phyloP scores from a whole-genome alignment of 1,140 invertebrate genomes.

The Piezodorus guildinii region DNA sequence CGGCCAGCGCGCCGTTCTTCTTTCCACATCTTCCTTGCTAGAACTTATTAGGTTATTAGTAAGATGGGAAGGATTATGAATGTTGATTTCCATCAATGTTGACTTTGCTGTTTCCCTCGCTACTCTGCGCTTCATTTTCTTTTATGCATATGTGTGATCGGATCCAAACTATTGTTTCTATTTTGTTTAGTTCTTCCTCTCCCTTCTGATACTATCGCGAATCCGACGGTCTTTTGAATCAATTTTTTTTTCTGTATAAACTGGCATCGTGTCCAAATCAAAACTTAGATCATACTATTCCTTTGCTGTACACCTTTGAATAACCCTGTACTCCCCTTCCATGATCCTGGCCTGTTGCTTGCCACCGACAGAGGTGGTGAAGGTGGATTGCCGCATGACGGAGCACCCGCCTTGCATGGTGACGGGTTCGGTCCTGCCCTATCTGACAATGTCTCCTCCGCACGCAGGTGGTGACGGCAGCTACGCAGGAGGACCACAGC shows the following conservation, averaged over 20 bases:
- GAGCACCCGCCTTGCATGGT: conserved; percentile 22
- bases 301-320: neutral
- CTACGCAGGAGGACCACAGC: conserved; percentile 26
- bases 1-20: no score
- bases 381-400: conserved; percentile 16
- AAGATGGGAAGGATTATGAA: no score
- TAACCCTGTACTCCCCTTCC: conserved; percentile 11
- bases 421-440: conserved; percentile 19
- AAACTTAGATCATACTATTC: neutral
- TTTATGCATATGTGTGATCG: no score
- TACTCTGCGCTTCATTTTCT: no score
- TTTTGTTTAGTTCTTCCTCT: no score
- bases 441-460: conserved; percentile 19
- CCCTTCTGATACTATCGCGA: neutral
- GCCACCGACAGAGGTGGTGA: neutral
- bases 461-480: conserved; percentile 10
- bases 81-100: no score
- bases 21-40: no score
- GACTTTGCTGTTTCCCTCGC: no score
- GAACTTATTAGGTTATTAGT: no score
- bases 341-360: conserved; percentile 8
- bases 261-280: neutral
- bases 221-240: neutral
- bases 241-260: neutral
- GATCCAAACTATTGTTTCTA: no score